Evolutionary conservation across 2,888 invertebrate genomes (phyloP).

Genomic region (Dendrolimus pini): DNA sequence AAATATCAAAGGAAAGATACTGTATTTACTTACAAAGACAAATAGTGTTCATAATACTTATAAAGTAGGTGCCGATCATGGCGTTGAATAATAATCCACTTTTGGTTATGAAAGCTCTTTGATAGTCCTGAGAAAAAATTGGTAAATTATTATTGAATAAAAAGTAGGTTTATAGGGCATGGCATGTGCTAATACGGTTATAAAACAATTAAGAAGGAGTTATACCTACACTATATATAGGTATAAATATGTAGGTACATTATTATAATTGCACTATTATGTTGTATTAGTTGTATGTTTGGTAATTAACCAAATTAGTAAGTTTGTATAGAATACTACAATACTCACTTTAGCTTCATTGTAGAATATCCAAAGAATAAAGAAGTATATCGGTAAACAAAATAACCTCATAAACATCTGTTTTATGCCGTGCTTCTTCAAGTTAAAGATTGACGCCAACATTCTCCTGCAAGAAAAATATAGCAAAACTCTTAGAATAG

Average conservation of each 20-base stretch:
- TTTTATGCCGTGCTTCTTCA: constrained; percentile 84
- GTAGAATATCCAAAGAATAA: constrained; percentile 88
- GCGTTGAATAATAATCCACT: constrained; percentile 84
- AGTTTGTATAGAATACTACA: too few species aligned
- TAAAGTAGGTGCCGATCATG: constrained; percentile 80
- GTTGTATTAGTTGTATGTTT: too few species aligned
- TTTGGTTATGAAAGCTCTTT: constrained; percentile 82
- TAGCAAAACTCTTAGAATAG: background rate
- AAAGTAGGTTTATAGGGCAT: background rate
- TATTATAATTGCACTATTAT: too few species aligned
- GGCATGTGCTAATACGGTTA: too few species aligned
- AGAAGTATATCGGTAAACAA: constrained; percentile 84
- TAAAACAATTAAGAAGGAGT: too few species aligned
- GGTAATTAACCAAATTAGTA: too few species aligned
- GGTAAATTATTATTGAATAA: background rate
- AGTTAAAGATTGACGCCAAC: constrained; percentile 85
- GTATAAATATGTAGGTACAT: too few species aligned
- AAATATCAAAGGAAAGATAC: background rate
- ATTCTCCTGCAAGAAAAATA: constrained; percentile 78
- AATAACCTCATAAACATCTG: constrained; percentile 86
- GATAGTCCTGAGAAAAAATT: constrained; percentile 71
- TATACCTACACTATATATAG: too few species aligned
- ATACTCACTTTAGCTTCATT: constrained; percentile 75
- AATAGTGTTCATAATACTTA: constrained; percentile 82
- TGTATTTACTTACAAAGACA: constrained; percentile 79